A percentile compares a stretch with the other conserved stretches of the same genome.
Evolutionary conservation across 1,140 invertebrate species (phyloP).

Genomic region (Ctenoplectra terminalis): DNA sequence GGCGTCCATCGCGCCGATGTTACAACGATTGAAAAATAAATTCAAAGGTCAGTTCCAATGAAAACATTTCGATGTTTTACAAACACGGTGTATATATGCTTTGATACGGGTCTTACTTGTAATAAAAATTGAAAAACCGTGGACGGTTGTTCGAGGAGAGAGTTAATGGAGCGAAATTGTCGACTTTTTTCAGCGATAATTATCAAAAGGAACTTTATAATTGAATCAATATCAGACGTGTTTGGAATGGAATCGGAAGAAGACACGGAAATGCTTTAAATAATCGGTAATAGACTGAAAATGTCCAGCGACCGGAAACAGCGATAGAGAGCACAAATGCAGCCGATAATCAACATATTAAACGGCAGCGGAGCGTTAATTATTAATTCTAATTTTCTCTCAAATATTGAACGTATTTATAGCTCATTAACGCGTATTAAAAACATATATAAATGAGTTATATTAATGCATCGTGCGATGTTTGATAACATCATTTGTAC

Average conservation of each 20-base stretch:
- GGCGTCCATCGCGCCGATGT: background rate
- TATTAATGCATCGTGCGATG: conserved; percentile 36
- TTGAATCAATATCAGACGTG: background rate
- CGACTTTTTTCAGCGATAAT: background rate
- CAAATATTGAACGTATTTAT: conserved; percentile 48
- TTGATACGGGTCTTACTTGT: background rate
- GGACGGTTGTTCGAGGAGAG: background rate
- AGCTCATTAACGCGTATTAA: conserved; percentile 44
- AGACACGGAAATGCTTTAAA: background rate
- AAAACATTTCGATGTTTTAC: conserved; percentile 18
- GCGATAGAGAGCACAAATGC: background rate
- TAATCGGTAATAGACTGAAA: background rate
- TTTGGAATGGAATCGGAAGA: background rate
- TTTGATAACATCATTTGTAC: conserved; percentile 48
- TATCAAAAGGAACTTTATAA: background rate
- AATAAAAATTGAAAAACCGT: background rate
- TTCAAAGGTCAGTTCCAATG: background rate
- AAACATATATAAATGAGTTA: conserved; percentile 44
- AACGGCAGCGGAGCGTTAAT: conserved; percentile 39
- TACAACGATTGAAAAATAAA: conserved; percentile 29
- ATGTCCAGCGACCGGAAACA: conserved; percentile 7
- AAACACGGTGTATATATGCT: background rate
- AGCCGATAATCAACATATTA: conserved; percentile 49
- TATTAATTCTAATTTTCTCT: conserved; percentile 53
- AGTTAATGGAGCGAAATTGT: background rate